Percentiles rank a stretch among this genome's conserved stretches.
These are phyloP conservation scores for Donacobius atricapilla DNA, from an alignment of 2,113 vertebrate genomes.

Conservation along the genomic window DNA sequence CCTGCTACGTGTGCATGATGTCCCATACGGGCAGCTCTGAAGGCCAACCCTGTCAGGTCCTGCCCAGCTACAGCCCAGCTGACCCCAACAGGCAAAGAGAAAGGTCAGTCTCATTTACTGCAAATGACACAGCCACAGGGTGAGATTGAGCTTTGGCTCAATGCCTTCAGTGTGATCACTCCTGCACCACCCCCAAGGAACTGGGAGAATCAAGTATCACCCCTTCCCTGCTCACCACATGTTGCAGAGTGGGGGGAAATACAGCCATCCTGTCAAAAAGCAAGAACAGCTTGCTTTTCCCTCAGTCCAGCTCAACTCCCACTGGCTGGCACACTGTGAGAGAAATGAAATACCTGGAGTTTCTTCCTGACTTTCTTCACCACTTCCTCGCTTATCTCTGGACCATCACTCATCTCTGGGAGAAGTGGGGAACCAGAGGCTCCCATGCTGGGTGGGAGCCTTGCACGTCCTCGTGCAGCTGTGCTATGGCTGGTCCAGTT, in stretches of 20 bases:
- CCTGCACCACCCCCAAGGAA: neutral
- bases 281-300: neutral
- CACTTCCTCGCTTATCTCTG: neutral
- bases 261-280: accelerated
- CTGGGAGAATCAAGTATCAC: neutral
- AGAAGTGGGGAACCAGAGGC: neutral
- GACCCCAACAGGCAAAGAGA: neutral
- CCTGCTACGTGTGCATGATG: neutral
- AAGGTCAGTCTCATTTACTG: neutral
- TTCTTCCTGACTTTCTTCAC: neutral
- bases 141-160: constrained; percentile 6
- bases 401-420: neutral
- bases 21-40: neutral
- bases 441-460: neutral
- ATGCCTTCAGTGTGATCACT: neutral
- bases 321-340: neutral
- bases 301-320: neutral
- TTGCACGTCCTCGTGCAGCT: neutral
- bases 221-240: neutral
- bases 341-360: neutral
- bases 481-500: neutral
- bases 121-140: neutral
- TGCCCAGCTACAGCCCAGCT: neutral
- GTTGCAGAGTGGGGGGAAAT: neutral
- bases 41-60: neutral